Evolutionary conservation across 1,140 invertebrate genomes (phyloP).

Genomic region (Capitella teleta): DNA sequence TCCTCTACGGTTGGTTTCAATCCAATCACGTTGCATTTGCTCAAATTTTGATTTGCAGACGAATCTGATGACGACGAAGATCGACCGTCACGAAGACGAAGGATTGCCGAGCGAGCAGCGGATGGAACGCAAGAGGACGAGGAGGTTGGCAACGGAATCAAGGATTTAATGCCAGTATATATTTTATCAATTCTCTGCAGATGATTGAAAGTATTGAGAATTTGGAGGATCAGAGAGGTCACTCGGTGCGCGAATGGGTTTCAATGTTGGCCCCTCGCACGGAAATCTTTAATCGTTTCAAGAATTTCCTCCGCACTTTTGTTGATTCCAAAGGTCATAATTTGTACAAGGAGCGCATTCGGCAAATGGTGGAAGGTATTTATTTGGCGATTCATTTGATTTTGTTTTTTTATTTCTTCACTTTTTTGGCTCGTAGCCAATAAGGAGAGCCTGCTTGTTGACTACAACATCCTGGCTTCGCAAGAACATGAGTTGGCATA

Average conservation of each 20-base stretch:
- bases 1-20: slow-evolving; percentile 44
- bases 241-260: slow-evolving; percentile 89
- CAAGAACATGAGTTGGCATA: slow-evolving; percentile 88
- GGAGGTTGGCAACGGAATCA: not conserved
- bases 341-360: slow-evolving; percentile 84
- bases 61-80: slow-evolving; percentile 55
- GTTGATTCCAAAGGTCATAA: slow-evolving; percentile 76
- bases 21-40: not conserved
- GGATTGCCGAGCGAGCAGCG: slow-evolving; percentile 72
- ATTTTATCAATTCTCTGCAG: slow-evolving; percentile 33
- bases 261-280: slow-evolving; percentile 86
- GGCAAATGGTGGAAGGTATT: slow-evolving; percentile 81
- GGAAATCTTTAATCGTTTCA: slow-evolving; percentile 94
- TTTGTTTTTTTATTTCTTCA: not conserved
- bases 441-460: slow-evolving; percentile 75
- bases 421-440: slow-evolving; percentile 42
- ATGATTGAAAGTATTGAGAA: slow-evolving; percentile 96
- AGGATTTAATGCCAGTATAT: not conserved
- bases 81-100: slow-evolving; percentile 55
- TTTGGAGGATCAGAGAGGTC: slow-evolving; percentile 84
- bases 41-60: slow-evolving; percentile 20
- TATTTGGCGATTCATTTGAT: slow-evolving; percentile 3
- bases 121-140: slow-evolving; percentile 63
- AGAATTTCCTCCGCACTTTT: slow-evolving; percentile 85
- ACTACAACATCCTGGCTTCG: slow-evolving; percentile 79